Base-by-base conservation (phyloP, 2,113 vertebrate genomes). In the Osmerus eperlanus region DNA sequence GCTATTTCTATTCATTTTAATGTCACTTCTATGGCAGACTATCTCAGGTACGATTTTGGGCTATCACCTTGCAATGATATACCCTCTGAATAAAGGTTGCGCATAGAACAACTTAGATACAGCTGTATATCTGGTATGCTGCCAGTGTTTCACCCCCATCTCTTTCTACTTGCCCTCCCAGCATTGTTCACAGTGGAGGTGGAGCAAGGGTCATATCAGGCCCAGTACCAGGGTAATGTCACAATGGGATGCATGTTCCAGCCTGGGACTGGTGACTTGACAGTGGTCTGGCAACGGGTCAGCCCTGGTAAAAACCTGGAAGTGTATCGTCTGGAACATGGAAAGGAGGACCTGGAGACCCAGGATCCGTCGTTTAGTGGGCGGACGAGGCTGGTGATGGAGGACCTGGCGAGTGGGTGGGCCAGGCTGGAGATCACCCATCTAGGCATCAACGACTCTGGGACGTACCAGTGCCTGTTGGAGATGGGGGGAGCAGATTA, bases 221-320 rank as follows among this genome's bases (percentile, higher is more conserved):
- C 90, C 4, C 90, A 93, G 61, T 87, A 89, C 2, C 90, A 91
- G 16, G 85, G 61, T 64, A 91, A 92, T 0, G 88, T 96, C 21
- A 91, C 88, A 6, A 89, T 98, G 85, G 94, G 91, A 79, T 98
- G 96, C 81, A 87, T 12, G 6, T 98, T 98, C 87, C 85, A 88
- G 23, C 84, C 92, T 13, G 72, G 0, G n/a, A 81, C 11, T 51
- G 62, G 16, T 19, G 83, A 86, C 14, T 76, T 96, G 80, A 83
- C 78, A 5, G 89, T 97, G 68, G 91, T 83, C 75, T 98, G 96
- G 96, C 63, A 78, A 52, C 74, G 80, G 59, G 52, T 81, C 15
- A 1, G 11, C 7, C 1, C 29, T 1, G 0, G 0, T 2, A 47
- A 11, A 0, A 0, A 0, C 6, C 54, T 68, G 23, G 84, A 90